A percentile compares a stretch with the other conserved stretches of the same genome.
These are phyloP conservation scores for Bombyx huttoni DNA, from an alignment of 2,888 invertebrate species.

Conservation along the genomic window DNA sequence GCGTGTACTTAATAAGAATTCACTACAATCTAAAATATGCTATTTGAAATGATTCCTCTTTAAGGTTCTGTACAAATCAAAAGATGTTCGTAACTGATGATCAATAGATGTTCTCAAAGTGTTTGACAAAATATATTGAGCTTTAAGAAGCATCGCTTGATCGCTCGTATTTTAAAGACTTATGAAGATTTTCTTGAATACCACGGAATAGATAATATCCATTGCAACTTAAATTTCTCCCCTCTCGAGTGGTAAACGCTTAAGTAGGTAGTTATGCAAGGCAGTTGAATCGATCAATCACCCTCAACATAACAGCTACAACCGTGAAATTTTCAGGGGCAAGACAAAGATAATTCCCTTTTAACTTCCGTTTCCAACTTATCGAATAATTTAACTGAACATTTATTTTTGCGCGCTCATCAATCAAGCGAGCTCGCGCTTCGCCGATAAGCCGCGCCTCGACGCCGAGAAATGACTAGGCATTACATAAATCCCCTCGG, in stretches of 20 bases:
- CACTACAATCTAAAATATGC: no score
- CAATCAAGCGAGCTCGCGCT: constrained; percentile 70
- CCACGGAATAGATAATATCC: not conserved
- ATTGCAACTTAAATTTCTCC: not conserved
- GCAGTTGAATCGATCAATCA: constrained; percentile 58
- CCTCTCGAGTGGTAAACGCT: constrained; percentile 1
- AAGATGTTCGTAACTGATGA: no score
- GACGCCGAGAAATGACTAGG: constrained; percentile 75
- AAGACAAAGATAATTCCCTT: constrained; percentile 74
- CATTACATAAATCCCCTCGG: constrained; percentile 75
- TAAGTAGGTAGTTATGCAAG: constrained; percentile 3
- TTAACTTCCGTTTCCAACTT: constrained; percentile 75
- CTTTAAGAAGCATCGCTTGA: no score
- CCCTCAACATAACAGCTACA: constrained; percentile 61
- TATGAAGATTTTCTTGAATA: no score
- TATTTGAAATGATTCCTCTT: no score
- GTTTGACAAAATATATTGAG: no score
- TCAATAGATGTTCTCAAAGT: no score
- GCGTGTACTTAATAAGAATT: not conserved
- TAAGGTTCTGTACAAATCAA: no score
- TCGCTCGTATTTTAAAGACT: no score
- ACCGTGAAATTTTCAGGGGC: constrained; percentile 66
- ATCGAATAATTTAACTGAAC: constrained; percentile 75
- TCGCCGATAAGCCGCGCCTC: constrained; percentile 68
- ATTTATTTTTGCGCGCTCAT: constrained; percentile 75